Percentiles rank a stretch among this genome's conserved stretches.
phyloP scores from a whole-genome alignment of 2,888 invertebrate species.

The Acrocera orbiculus region DNA sequence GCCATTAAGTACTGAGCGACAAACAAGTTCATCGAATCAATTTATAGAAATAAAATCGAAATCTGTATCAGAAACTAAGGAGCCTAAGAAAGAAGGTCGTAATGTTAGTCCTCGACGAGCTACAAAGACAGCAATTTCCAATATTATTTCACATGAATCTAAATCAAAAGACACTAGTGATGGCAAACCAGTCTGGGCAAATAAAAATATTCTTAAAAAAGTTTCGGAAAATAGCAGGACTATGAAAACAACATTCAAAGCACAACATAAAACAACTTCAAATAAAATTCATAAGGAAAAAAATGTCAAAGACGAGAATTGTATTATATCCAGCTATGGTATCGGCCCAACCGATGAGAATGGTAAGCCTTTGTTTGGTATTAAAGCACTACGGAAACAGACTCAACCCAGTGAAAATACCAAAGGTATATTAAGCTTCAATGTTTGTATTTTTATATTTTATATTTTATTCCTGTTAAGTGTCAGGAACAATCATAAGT shows the following conservation, averaged over 20 bases:
- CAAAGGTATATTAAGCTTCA: conserved; percentile 36
- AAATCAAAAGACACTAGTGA: conserved; percentile 27
- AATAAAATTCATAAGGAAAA: too few species aligned
- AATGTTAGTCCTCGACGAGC: conserved; percentile 19
- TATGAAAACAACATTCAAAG: conserved; percentile 24
- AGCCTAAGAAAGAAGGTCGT: conserved; percentile 11
- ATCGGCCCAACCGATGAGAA: conserved; percentile 68
- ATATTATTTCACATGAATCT: conserved; percentile 12
- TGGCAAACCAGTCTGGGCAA: conserved; percentile 45
- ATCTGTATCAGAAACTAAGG: conserved; percentile 10
- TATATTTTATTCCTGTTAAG: conserved; percentile 25
- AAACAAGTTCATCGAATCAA: conserved; percentile 3
- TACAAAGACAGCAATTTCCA: conserved; percentile 16
- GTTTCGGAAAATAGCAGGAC: conserved; percentile 29
- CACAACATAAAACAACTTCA: conserved; percentile 23
- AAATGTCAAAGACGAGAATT: conserved; percentile 32
- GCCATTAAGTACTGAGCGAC: conserved; percentile 2
- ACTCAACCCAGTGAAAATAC: conserved; percentile 41
- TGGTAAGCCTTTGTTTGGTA: conserved; percentile 61
- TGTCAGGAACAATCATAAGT: conserved; percentile 52
- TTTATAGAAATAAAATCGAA: conserved; percentile 10
- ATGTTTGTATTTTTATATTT: neutral
- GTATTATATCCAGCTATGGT: conserved; percentile 64
- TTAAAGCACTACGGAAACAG: conserved; percentile 48
- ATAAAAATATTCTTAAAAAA: conserved; percentile 41